These are phyloP conservation scores for Drosophila murphyi DNA, from an alignment of 1,140 invertebrate species.

Conservation along the genomic window DNA sequence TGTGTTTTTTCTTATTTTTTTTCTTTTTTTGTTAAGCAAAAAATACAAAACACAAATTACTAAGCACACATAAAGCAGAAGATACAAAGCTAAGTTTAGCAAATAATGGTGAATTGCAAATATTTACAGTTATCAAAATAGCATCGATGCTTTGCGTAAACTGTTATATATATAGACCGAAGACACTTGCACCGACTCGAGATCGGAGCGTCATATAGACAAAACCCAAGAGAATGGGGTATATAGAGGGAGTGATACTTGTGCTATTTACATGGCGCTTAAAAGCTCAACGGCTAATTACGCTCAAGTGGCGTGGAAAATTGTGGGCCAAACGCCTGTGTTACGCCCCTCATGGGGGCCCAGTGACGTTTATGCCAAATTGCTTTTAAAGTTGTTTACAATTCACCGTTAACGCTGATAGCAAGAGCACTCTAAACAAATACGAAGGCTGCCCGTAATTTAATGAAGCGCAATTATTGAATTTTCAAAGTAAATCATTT, in stretches of 20 bases:
- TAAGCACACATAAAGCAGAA: conserved; percentile 30
- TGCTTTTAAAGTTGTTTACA: conserved; percentile 56
- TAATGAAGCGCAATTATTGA: conserved; percentile 76
- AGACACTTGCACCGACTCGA: neutral
- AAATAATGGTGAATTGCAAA: conserved; percentile 68
- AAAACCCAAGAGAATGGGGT: neutral
- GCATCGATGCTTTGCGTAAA: conserved; percentile 71
- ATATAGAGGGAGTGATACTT: conserved; percentile 17
- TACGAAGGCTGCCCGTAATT: conserved; percentile 34
- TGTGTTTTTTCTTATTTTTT: too few relatives aligned
- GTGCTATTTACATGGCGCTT: conserved; percentile 68
- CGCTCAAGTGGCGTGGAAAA: conserved; percentile 82
- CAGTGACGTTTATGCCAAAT: conserved; percentile 73
- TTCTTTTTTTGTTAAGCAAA: conserved; percentile 4
- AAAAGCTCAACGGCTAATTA: conserved; percentile 77
- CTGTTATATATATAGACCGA: conserved; percentile 64
- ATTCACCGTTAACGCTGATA: neutral
- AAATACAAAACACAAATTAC: conserved; percentile 40
- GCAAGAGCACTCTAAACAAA: conserved; percentile 52
- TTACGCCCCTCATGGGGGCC: conserved; percentile 6
- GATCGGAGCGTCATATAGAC: neutral
- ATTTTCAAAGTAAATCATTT: conserved; percentile 59
- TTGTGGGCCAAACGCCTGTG: conserved; percentile 55
- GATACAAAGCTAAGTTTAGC: conserved; percentile 39
- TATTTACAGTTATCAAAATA: conserved; percentile 80